Percentiles rank a stretch among this genome's conserved stretches.
Conservation (phyloP, 2,888 invertebrate species). For the Crepidodera aurea region DNA sequence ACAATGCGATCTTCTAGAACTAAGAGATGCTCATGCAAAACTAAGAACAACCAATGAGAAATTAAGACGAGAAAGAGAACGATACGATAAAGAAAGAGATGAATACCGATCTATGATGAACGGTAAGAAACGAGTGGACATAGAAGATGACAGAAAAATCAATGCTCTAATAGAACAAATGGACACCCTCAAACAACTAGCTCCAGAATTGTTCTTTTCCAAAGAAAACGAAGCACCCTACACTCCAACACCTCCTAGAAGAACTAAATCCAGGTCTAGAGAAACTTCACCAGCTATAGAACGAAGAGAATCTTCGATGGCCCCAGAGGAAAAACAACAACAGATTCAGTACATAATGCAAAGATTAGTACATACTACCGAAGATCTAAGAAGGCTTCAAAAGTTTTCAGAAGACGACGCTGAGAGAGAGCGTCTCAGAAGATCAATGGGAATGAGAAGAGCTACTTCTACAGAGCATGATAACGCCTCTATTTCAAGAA, state of each 20-base stretch:
- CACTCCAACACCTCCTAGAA: conserved; percentile 76
- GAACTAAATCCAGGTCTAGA: conserved; percentile 75
- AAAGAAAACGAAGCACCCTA: conserved; percentile 63
- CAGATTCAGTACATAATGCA: conserved; percentile 64
- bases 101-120: conserved; percentile 63
- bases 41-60: conserved; percentile 90
- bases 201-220: conserved; percentile 71
- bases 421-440: conserved; percentile 62
- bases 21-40: conserved; percentile 91
- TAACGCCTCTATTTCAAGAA: conserved; percentile 55
- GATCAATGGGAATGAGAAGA: conserved; percentile 57
- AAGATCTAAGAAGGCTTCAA: conserved; percentile 67
- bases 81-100: conserved; percentile 83
- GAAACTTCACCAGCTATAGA: conserved; percentile 72
- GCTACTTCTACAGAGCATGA: conserved; percentile 74
- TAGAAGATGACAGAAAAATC: conserved; percentile 78
- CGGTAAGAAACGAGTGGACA: conserved; percentile 63
- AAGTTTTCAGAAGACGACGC: conserved; percentile 64
- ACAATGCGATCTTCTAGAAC: conserved; percentile 86
- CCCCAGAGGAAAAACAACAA: conserved; percentile 56
- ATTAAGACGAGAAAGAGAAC: conserved; percentile 84
- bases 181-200: conserved; percentile 76
- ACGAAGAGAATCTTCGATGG: conserved; percentile 64
- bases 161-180: conserved; percentile 79
- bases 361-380: conserved; percentile 74